A percentile compares a stretch with the other conserved stretches of the same genome.
phyloP scores from a whole-genome alignment of 35 echinoderm and acorn worm genomes.

The Stichopus chloronotus region DNA sequence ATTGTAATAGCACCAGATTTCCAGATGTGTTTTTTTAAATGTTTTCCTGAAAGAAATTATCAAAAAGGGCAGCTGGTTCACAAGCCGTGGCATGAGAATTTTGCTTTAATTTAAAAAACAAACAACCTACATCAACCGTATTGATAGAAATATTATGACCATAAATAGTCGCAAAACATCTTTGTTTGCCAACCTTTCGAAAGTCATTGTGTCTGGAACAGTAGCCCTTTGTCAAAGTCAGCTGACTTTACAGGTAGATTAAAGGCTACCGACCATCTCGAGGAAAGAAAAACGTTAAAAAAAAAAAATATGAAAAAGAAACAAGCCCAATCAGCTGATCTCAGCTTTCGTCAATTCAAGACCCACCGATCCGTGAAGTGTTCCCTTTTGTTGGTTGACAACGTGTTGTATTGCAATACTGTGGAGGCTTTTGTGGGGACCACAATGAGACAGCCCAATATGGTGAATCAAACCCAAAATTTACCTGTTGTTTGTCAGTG shows the following conservation, averaged over 20 bases:
- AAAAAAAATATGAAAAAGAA: too few species aligned
- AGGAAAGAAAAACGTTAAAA: background rate
- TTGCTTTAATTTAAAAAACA: slow-evolving; percentile 3
- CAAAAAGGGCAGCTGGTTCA: too few species aligned
- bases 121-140: background rate
- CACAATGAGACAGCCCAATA: background rate
- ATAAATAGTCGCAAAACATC: slow-evolving; percentile 3
- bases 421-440: background rate
- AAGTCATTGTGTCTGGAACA: background rate
- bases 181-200: background rate
- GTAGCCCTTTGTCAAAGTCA: background rate
- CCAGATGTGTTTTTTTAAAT: too few species aligned
- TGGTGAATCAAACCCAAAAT: slow-evolving; percentile 26
- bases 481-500: slow-evolving; percentile 48
- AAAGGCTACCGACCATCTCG: background rate
- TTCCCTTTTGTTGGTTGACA: background rate
- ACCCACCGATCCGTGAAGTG: background rate
- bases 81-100: background rate
- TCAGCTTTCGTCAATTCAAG: slow-evolving; percentile 11
- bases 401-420: background rate
- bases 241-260: background rate
- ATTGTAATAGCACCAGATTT: too few species aligned
- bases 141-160: background rate
- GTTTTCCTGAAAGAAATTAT: too few species aligned
- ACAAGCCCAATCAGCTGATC: slow-evolving; percentile 22